Percentiles rank a stretch among this genome's conserved stretches.
These are phyloP conservation scores for Pangasius djambal DNA, from an alignment of 2,797 vertebrate species.

Conservation along the genomic window DNA sequence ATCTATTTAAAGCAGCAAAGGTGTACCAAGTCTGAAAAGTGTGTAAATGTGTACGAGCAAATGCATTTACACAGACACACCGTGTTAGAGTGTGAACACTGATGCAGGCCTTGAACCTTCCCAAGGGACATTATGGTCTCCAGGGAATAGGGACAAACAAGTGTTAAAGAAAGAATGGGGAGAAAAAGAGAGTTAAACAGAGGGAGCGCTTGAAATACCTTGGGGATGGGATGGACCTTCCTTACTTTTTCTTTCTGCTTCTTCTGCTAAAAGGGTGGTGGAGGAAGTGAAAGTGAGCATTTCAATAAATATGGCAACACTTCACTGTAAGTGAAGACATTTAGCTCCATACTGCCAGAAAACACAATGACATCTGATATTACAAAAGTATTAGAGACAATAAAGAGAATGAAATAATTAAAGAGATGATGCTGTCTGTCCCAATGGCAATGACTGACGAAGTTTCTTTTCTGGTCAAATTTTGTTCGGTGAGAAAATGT, in stretches of 20 bases:
- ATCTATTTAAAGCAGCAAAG: not conserved
- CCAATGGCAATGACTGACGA: not conserved
- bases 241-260: slow-evolving; percentile 88
- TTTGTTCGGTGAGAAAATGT: not conserved
- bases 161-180: slow-evolving; percentile 21
- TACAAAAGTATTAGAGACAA: not conserved
- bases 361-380: not conserved
- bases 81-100: slow-evolving; percentile 35
- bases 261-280: slow-evolving; percentile 83
- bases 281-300: slow-evolving; percentile 51
- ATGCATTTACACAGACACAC: slow-evolving; percentile 38
- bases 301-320: slow-evolving; percentile 53
- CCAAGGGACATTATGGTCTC: slow-evolving; percentile 23
- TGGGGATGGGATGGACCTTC: slow-evolving; percentile 77
- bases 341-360: not conserved
- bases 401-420: not conserved
- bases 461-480: not conserved
- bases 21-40: slow-evolving; percentile 47
- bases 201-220: slow-evolving; percentile 83
- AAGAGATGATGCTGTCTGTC: not conserved
- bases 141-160: slow-evolving; percentile 33
- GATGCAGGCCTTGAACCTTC: slow-evolving; percentile 24
- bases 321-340: slow-evolving; percentile 26
- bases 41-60: slow-evolving; percentile 29
- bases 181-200: slow-evolving; percentile 35